Base-by-base conservation (phyloP, 2,888 invertebrate species). In the Abscondita cerata region DNA sequence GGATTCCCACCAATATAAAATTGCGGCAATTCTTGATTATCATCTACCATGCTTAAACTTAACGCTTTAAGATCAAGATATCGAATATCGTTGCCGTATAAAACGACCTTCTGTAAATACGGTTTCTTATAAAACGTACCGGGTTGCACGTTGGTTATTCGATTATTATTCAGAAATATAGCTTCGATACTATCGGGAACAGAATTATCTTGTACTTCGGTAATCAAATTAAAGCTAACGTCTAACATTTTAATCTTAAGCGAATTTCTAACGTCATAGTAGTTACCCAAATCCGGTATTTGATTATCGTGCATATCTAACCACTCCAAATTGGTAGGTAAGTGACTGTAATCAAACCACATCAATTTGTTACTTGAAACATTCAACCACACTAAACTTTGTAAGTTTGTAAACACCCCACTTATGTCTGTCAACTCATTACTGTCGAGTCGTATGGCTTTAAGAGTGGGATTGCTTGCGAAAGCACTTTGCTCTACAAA, bases 1-100 rank as follows among this genome's bases (percentile, higher is more conserved):
- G 93, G 93, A 83, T 94, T 94, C 73, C 88, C 88, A 50, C 91
- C 90, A 68, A 93, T 87, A 78, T 89, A 91, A 80, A 93, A 91
- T 76, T 89, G 87, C 12, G 92, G 91, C 70, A 91, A 81, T 75
- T 90, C 88, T 79, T 84, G 86, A 72, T 88, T 86, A 68, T 86
- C 85, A 1, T 86, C 83, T 56, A 89, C 85, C 56, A 86, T 81
- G 70, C 87, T 86, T 75, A 91, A 81, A 69, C 88, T 86, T 68
- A 93, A 83, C 12, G 92, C 88, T 3, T 88, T 86, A 51, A 91
- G 83, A 71, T 92, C 91, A 70, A 93, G 79, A 70, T 87, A 89
- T 75, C 84, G 85, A 68, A 93, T 85, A 75, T 88, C 86, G 79
- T 93, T 93, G 33, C 87, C 87, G 78, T 89, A 89, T 52, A 93